phyloP scores from a whole-genome alignment of 2,888 invertebrate genomes.

The Acronicta aceris region DNA sequence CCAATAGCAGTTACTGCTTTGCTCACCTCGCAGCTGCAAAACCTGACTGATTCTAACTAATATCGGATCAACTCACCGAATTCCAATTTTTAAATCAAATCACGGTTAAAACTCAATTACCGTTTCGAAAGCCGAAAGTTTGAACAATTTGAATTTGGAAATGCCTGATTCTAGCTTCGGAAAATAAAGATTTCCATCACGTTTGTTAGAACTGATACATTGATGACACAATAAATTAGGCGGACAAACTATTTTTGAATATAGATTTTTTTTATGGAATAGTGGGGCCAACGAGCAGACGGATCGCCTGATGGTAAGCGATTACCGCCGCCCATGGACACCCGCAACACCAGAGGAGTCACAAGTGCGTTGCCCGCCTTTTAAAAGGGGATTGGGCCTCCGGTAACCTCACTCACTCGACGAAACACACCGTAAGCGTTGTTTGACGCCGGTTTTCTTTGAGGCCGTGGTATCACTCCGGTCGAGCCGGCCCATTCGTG shows the following conservation, averaged over 20 bases:
- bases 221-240: slow-evolving; percentile 43
- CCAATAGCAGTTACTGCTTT: background rate
- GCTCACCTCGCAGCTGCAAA: background rate
- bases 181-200: slow-evolving; percentile 50
- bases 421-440: too few relatives aligned
- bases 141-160: slow-evolving; percentile 54
- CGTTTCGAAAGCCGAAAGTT: slow-evolving; percentile 43
- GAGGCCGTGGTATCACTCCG: too few relatives aligned
- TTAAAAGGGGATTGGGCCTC: too few relatives aligned
- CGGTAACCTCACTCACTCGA: too few relatives aligned
- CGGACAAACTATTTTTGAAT: slow-evolving; percentile 19
- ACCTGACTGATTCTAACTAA: slow-evolving; percentile 7
- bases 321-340: too few relatives aligned
- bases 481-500: too few relatives aligned
- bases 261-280: too few relatives aligned
- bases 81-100: slow-evolving; percentile 49
- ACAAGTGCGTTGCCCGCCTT: too few relatives aligned
- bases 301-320: too few relatives aligned
- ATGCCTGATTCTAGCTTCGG: slow-evolving; percentile 27
- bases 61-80: slow-evolving; percentile 33
- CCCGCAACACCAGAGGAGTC: too few relatives aligned
- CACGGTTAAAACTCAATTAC: slow-evolving; percentile 58
- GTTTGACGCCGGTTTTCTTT: too few relatives aligned
- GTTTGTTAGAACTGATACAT: slow-evolving; percentile 41
- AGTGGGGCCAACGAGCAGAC: too few relatives aligned